Base-by-base conservation (phyloP, 2,113 vertebrate genomes). In the Chiloscyllium plagiosum region DNA sequence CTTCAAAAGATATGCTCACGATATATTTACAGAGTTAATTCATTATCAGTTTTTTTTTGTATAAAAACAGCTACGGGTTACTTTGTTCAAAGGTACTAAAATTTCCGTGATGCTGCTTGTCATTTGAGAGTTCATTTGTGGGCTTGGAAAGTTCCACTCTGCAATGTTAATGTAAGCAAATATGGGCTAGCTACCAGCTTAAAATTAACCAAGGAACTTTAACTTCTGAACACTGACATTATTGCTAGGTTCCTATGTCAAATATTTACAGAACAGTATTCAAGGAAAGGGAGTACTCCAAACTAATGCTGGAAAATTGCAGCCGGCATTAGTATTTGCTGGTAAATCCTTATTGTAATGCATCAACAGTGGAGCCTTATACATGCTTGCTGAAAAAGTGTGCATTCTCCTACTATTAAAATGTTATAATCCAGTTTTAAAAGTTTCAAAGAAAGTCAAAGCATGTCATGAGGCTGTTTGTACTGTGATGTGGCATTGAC, bases 221-320 rank as follows among this genome's bases (percentile, higher is more conserved):
- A 87, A 12, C 85, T 87, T 87, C 50, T 87, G 47, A 52, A 87
- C 78, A 20, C 4, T 83, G 78, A 42, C 42, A 83, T 37, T 83
- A 20, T 20, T 29, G 50, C 50, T 29, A 5, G 47, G 24, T 8
- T 87, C 22, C 50, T 26, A 50, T 87, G 50, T 87, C 85, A 87
- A 87, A 87, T 87, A 87, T 87, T 87, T 87, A 87, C 85, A 87
- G 85, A 87, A 50, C 42, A 87, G 52, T 87, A 26, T 50, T 87
- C 50, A 87, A 83, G 78, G 78, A 83, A 83, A 19, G 78, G 78
- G 78, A 83, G n/a, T 42, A 83, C 37, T 83, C 15, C 37, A 83
- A 20, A 17, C 3, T 83, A 83, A 83, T 83, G 17, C 78, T 83
- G 78, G 42, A 42, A 83, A 42, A 42, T 26, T 87, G 26, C 7